Evolutionary conservation across 1,140 invertebrate genomes (phyloP), one percentile per base, ranked within the genome.

Genomic region (Brachystomella parvula): DNA sequence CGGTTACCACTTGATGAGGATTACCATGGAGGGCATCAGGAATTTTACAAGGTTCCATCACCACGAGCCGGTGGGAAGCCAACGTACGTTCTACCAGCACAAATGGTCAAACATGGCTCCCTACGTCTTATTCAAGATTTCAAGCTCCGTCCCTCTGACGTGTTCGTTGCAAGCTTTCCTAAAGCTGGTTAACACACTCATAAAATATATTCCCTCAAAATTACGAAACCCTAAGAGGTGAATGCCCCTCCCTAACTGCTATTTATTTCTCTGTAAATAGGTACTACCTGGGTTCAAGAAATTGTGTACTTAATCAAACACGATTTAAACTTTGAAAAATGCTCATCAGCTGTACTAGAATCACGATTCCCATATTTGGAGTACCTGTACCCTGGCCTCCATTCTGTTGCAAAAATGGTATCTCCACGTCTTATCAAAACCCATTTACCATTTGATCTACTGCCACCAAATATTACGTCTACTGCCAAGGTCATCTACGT

Each of bases 241-340:
- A 39, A 39, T 39, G 6, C 6, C 35, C 6, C 35, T 39, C 6
- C 35, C 17, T 28, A 31, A 29, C 39, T 9, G 44, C 3, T 64
- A 53, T 64, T 12, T 53, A 28, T 17, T 64, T 63, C 19, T 28
- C 17, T 60, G 9, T 57, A 24, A 24, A 12, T 63, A 82, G 81
- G 81, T 47, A 81, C 78, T 47, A 82, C 82, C 21, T 82, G 81
- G 81, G 68, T 81, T 1, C 79, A 81, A 69, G 82, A 83, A 74
- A 79, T 82, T 29, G 77, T 81, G 6, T 82, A 80, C 64, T 63
- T 81, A 47, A 77, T 82, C 3, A 66, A 74, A 28, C 76, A 73
- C 30, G 74, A 78, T 60, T 63, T 77, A 28, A 75, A 82, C 66
- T 77, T 78, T 44, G 65, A 77, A 29, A 73, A 71, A 64, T 80